Conservation (phyloP, 2,888 invertebrate species). For the Monochamus alternatus region DNA sequence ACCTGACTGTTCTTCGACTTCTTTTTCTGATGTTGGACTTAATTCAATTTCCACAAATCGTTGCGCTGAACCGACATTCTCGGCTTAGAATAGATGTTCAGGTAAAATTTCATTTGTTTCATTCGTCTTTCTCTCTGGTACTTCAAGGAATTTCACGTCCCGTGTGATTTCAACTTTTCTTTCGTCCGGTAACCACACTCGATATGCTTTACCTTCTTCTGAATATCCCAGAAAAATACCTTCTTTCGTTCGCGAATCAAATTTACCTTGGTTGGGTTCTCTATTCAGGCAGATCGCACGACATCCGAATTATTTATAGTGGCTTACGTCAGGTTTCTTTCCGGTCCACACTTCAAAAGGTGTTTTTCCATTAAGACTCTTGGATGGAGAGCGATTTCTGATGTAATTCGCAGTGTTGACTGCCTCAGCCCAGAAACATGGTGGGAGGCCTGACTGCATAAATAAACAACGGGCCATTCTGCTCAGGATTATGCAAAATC, state of each 20-base stretch:
- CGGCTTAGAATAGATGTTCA: conserved; percentile 2
- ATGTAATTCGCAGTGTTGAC: conserved; percentile 60
- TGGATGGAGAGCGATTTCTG: conserved; percentile 59
- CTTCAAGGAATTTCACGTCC: conserved; percentile 50
- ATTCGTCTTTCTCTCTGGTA: conserved; percentile 7
- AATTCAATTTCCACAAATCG: conserved; percentile 1
- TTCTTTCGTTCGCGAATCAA: conserved; percentile 50
- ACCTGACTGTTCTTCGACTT: neutral
- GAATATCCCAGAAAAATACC: conserved; percentile 36
- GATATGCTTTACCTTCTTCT: conserved; percentile 54
- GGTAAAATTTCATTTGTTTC: conserved; percentile 26
- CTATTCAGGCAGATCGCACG: conserved; percentile 49
- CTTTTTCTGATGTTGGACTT: conserved; percentile 3
- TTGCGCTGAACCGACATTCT: neutral
- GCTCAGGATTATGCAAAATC: conserved; percentile 47
- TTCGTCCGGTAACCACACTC: conserved; percentile 49
- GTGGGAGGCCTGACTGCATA: conserved; percentile 53
- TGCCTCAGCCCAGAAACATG: conserved; percentile 56
- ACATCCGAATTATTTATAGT: conserved; percentile 58
- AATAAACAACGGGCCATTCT: conserved; percentile 52
- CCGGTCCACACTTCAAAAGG: conserved; percentile 56
- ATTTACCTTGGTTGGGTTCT: conserved; percentile 51
- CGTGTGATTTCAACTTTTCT: conserved; percentile 46
- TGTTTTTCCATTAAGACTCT: conserved; percentile 49
- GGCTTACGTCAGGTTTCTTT: conserved; percentile 50